These are phyloP conservation scores for Digitonthophagus gazella DNA, from an alignment of 2,888 invertebrate species.

Conservation along the genomic window DNA sequence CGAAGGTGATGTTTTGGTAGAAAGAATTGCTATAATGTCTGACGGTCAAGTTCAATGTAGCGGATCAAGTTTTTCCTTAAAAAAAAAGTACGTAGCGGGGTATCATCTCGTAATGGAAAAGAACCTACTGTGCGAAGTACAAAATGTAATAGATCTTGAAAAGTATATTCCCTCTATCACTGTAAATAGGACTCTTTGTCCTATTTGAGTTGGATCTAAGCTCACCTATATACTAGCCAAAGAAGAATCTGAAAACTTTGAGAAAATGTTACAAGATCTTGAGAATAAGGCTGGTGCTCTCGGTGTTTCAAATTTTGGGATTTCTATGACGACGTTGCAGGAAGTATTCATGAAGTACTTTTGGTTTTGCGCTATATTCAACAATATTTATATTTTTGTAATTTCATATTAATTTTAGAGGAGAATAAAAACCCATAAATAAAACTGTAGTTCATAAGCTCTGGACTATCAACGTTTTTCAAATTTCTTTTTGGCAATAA, in stretches of 20 bases:
- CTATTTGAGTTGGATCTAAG: constrained; percentile 77
- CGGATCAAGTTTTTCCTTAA: constrained; percentile 78
- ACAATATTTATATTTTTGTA: no score
- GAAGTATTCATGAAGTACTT: constrained; percentile 86
- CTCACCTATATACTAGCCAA: constrained; percentile 68
- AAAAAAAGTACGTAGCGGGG: constrained; percentile 81
- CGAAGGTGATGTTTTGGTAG: constrained; percentile 84
- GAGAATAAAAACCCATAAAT: no score
- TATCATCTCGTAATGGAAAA: constrained; percentile 77
- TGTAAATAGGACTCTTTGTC: constrained; percentile 66
- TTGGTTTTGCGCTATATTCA: no score
- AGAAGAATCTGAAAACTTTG: constrained; percentile 61
- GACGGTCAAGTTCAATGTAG: constrained; percentile 76
- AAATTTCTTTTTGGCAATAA: no score
- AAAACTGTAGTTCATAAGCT: no score
- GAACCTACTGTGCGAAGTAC: constrained; percentile 52
- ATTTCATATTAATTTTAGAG: no score
- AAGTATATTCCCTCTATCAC: constrained; percentile 64
- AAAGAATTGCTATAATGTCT: constrained; percentile 85
- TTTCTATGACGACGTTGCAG: constrained; percentile 82
- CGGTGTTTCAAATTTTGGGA: constrained; percentile 75
- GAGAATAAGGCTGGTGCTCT: constrained; percentile 60
- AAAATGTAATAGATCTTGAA: constrained; percentile 57
- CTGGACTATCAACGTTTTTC: no score
- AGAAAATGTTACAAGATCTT: constrained; percentile 66